Base-by-base conservation (phyloP, 2,888 invertebrate genomes). In the Nasonia oneida region DNA sequence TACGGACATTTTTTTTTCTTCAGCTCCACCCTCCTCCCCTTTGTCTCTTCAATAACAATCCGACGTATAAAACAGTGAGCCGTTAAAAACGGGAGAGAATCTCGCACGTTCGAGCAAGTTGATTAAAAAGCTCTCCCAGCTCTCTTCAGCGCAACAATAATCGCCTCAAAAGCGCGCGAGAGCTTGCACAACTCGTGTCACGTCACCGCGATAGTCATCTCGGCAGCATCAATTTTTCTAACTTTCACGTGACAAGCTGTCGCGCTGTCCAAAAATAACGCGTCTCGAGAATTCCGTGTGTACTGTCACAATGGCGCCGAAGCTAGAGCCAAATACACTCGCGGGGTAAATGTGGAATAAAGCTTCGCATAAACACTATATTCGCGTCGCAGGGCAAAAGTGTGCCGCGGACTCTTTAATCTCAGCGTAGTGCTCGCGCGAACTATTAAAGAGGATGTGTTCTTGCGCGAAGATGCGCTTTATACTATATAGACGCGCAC, bases 361-460 rank as follows among this genome's bases (percentile, higher is more conserved):
- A 81, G 23, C 71, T 73, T 81, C 61, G 61, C 71, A 76, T 81
- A 76, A 81, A 76, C 37, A 79, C 79, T 74, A 79, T 23, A 81
- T 47, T 71, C n/a, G 39, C n/a, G 18, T 42, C n/a, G 57, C 2
- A 57, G 33, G 23, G 29, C 12, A n/a, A 74, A 84, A 80, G 70
- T 80, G 64, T 80, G 79, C 64, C 78, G 79, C 67, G 29, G 29
- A 57, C 75, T 64, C 67, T 78, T 80, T 75, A 78, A 79, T 79
- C 80, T 74, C 57, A 10, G 57, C 47, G 47, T 47, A 10, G 15
- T 37, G 37, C 12, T 2, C 42, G 4, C 57, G 3, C 67, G 37
- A 53, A 14, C 75, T 42, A 84, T 84, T 79, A 80, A 84, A 80
- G 64, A 37, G 39, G 70, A 84, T 79, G n/a, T 70, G 42, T 50